Evolutionary conservation across 92 coral and sea anemone species (phyloP).

Genomic region (Parazoanthus swiftii): DNA sequence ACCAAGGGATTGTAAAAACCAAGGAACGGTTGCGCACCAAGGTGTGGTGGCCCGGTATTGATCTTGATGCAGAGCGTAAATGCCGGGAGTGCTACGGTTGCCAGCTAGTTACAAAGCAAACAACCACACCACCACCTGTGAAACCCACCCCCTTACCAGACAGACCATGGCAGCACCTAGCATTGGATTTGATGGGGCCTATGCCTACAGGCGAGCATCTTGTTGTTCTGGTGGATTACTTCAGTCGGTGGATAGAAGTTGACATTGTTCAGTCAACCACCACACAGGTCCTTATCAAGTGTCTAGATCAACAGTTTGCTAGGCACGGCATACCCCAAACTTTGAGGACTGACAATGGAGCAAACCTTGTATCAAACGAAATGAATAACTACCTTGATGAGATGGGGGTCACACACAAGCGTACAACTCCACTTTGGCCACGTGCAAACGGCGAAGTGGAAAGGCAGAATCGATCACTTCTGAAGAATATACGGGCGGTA

Average conservation of each 20-base stretch:
- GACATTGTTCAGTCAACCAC: conserved; percentile 24
- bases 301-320: conserved; percentile 24
- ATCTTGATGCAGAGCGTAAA: neutral
- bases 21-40: neutral
- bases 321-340: conserved; percentile 34
- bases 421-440: conserved; percentile 43
- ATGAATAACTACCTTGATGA: conserved; percentile 29
- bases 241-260: conserved; percentile 39
- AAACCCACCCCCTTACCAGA: conserved; percentile 19
- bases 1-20: neutral
- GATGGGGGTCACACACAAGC: conserved; percentile 23
- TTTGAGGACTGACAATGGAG: conserved; percentile 42
- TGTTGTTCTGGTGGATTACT: conserved; percentile 38
- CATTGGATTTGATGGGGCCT: conserved; percentile 26
- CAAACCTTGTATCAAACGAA: conserved; percentile 29
- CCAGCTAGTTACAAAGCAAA: neutral
- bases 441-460: conserved; percentile 46
- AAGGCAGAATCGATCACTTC: conserved; percentile 32
- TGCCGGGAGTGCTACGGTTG: neutral
- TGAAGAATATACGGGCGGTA: neutral
- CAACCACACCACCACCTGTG: neutral
- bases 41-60: neutral
- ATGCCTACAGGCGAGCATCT: conserved; percentile 36
- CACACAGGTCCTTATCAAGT: neutral
- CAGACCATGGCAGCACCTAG: conserved; percentile 30